Conservation (phyloP, 2,888 invertebrate species). For the Metellina segmentata region DNA sequence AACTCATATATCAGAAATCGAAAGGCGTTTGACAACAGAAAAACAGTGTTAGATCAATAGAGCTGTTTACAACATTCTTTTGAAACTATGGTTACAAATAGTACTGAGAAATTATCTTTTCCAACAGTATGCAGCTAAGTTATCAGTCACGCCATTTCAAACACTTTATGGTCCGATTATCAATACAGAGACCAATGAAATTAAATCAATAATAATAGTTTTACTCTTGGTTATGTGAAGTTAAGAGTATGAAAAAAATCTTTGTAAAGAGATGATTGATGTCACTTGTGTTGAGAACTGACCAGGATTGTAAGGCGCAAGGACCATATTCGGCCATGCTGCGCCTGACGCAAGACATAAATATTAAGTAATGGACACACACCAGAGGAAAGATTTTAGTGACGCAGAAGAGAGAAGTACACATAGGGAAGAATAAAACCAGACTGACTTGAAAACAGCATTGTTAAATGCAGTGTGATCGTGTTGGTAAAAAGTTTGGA, state of each 20-base stretch:
- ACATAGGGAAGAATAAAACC: too few species aligned
- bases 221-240: not conserved
- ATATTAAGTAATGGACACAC: too few species aligned
- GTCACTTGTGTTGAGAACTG: too few species aligned
- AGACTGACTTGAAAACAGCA: too few species aligned
- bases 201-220: not conserved
- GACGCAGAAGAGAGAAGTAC: too few species aligned
- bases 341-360: too few species aligned
- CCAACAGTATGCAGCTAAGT: not conserved
- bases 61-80: not conserved
- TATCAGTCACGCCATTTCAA: not conserved
- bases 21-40: not conserved
- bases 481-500: too few species aligned
- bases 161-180: not conserved
- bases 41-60: not conserved
- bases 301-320: too few species aligned
- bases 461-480: too few species aligned
- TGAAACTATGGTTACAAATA: constrained; percentile 1
- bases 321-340: too few species aligned
- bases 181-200: not conserved
- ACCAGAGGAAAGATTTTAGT: too few species aligned
- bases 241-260: not conserved
- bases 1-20: not conserved
- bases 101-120: not conserved
- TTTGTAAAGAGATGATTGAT: too few species aligned